Evolutionary conservation across 2,113 vertebrate species (phyloP), one percentile per base, ranked within the genome.

Genomic region (Labeo catla): DNA sequence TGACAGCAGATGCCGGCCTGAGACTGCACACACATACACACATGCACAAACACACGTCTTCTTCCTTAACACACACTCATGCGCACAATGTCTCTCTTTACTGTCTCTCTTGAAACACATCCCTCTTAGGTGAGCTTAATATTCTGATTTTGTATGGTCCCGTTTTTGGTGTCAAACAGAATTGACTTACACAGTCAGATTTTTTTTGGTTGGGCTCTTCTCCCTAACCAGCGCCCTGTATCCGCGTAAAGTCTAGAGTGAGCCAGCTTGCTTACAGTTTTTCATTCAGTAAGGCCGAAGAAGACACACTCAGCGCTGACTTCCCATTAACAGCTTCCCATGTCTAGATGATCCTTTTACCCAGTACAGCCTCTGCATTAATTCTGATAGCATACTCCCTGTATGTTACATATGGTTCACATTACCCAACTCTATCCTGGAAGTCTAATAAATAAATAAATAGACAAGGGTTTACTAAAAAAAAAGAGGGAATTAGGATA

Each of bases 1-100:
- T 91, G 91, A 93, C 89, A 91, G 74, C 87, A 90, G 89, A 91
- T 87, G 87, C 91, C 91, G 87, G 90, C 91, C 92, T 91, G 84
- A 89, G 81, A 86, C 90, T 84, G 89, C 81, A 89, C 86, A 86
- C 68, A 78, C 83, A 87, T 61, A 84, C 52, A 61, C 45, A 81
- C 68, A 87, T 84, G 87, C 79, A 83, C 83, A 85, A n/a, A 66
- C 85, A 74, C 63, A 72, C 77, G 52, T 65, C 73, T 57, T 83
- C 47, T 39, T 81, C 70, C 49, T 65, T 81, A 49, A 8, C 21
- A 61, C 81, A 15, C 47, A 84, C 82, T 59, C 34, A 39, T 76
- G 34, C 28, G 59, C 85, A 89, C 89, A 89, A 72, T 76, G 74
- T 86, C 63, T 86, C 76, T 61, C 45, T 45, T 84, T 15, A 21